A percentile compares a stretch with the other conserved stretches of the same genome.
phyloP scores from a whole-genome alignment of 2,888 invertebrate species.

The Apodemia zela region DNA sequence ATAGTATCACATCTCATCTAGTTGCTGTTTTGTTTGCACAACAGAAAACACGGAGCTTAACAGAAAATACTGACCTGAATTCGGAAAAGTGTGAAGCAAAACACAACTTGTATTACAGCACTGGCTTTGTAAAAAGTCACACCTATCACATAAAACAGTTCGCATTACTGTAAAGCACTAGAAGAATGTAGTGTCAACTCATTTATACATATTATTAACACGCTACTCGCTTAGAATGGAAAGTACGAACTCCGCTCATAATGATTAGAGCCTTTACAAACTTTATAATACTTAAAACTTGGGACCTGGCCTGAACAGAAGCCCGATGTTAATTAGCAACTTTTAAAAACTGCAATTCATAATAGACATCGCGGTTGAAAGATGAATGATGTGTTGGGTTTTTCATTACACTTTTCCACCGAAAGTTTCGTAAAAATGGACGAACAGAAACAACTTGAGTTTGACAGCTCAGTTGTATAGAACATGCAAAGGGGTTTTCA shows the following conservation, averaged over 20 bases:
- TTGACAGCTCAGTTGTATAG: slow-evolving; percentile 44
- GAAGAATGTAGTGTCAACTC: slow-evolving; percentile 21
- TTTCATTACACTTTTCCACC: slow-evolving; percentile 44
- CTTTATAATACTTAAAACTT: slow-evolving; percentile 71
- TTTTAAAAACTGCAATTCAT: slow-evolving; percentile 78
- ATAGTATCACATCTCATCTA: slow-evolving; percentile 9
- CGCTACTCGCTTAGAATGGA: slow-evolving; percentile 38
- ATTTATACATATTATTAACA: slow-evolving; percentile 32
- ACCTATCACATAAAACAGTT: slow-evolving; percentile 13
- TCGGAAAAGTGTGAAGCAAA: slow-evolving; percentile 11
- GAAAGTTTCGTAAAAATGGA: slow-evolving; percentile 46
- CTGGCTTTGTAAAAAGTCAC: slow-evolving; percentile 19
- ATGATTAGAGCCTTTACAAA: slow-evolving; percentile 70
- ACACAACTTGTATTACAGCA: slow-evolving; percentile 10
- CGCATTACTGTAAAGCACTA: slow-evolving; percentile 14
- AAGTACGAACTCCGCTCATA: slow-evolving; percentile 53
- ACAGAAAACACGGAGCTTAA: slow-evolving; percentile 7
- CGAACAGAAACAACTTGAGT: slow-evolving; percentile 47
- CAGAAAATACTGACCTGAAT: slow-evolving; percentile 15
- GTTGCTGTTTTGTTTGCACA: slow-evolving; percentile 11
- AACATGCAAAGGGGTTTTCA: slow-evolving; percentile 39
- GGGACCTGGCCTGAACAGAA: slow-evolving; percentile 57
- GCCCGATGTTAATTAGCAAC: slow-evolving; percentile 74
- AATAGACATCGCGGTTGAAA: slow-evolving; percentile 72
- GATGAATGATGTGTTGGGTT: slow-evolving; percentile 75